A percentile compares a stretch with the other conserved stretches of the same genome.
These are phyloP conservation scores for Acronicta leporina DNA, from an alignment of 2,888 invertebrate genomes.

Conservation along the genomic window DNA sequence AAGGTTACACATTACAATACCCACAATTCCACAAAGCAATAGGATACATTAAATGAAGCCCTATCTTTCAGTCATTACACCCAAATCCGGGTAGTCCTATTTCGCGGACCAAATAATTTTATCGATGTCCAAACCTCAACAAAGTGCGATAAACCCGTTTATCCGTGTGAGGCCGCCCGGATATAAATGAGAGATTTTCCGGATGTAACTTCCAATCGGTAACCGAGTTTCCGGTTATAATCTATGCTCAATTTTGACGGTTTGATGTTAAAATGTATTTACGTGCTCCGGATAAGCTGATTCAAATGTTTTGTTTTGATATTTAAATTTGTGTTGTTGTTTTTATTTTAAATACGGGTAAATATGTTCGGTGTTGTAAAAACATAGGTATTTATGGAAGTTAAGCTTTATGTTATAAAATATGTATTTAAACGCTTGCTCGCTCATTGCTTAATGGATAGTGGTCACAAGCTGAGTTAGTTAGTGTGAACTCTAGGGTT, in stretches of 20 bases:
- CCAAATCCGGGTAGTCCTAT: slow-evolving; percentile 20
- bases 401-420: too few species aligned
- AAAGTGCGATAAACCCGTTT: slow-evolving; percentile 48
- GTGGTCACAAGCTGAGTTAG: too few species aligned
- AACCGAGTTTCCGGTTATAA: slow-evolving; percentile 41
- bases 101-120: slow-evolving; percentile 33
- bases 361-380: too few species aligned
- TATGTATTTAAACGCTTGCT: too few species aligned
- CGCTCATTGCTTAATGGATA: too few species aligned
- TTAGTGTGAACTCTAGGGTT: too few species aligned
- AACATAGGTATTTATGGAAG: too few species aligned
- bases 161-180: slow-evolving; percentile 41
- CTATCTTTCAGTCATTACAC: slow-evolving; percentile 6
- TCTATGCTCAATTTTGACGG: slow-evolving; percentile 45
- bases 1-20: too few species aligned
- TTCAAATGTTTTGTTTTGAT: slow-evolving; percentile 11
- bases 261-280: slow-evolving; percentile 34
- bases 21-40: too few species aligned
- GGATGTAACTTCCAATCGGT: slow-evolving; percentile 49
- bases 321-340: slow-evolving; percentile 21
- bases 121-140: slow-evolving; percentile 46
- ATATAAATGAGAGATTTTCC: slow-evolving; percentile 58
- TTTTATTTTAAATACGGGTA: too few species aligned
- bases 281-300: slow-evolving; percentile 29
- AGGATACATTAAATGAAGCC: background rate